Percentiles rank a stretch among this genome's conserved stretches.
Evolutionary conservation across 2,113 vertebrate genomes (phyloP).

Genomic region (Labrus mixtus): DNA sequence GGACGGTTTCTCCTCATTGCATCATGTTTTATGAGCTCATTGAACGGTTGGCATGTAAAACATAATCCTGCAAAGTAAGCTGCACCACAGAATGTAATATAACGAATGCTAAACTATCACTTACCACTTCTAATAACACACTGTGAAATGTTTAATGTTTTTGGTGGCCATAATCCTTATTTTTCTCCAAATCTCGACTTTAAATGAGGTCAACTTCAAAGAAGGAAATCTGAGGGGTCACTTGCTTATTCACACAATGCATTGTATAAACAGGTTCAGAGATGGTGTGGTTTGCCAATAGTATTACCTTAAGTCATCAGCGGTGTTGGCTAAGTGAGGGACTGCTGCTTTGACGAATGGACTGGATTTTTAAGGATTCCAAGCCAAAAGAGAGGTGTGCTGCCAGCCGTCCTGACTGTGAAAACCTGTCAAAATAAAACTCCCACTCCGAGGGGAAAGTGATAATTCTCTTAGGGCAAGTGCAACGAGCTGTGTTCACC

Average conservation of each 20-base stretch:
- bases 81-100: background rate
- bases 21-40: constrained; percentile 48
- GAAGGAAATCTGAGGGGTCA: constrained; percentile 6
- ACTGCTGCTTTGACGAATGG: constrained; percentile 46
- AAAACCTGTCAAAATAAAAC: constrained; percentile 28
- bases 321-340: constrained; percentile 22
- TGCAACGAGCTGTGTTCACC: background rate
- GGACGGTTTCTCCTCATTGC: background rate
- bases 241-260: constrained; percentile 42
- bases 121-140: background rate
- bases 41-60: constrained; percentile 15
- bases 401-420: constrained; percentile 41
- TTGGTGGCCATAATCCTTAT: background rate
- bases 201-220: constrained; percentile 17
- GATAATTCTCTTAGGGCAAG: background rate
- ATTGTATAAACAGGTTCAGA: constrained; percentile 17
- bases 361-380: constrained; percentile 17
- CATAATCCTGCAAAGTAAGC: background rate
- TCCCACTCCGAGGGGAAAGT: background rate
- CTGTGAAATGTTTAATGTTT: constrained; percentile 16
- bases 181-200: constrained; percentile 15
- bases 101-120: background rate
- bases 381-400: constrained; percentile 31
- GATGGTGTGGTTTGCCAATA: constrained; percentile 43
- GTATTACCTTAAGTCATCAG: constrained; percentile 47